These are phyloP conservation scores for Oryzias dopingdopingensis DNA, from an alignment of 2,797 vertebrate genomes.

Conservation along the genomic window DNA sequence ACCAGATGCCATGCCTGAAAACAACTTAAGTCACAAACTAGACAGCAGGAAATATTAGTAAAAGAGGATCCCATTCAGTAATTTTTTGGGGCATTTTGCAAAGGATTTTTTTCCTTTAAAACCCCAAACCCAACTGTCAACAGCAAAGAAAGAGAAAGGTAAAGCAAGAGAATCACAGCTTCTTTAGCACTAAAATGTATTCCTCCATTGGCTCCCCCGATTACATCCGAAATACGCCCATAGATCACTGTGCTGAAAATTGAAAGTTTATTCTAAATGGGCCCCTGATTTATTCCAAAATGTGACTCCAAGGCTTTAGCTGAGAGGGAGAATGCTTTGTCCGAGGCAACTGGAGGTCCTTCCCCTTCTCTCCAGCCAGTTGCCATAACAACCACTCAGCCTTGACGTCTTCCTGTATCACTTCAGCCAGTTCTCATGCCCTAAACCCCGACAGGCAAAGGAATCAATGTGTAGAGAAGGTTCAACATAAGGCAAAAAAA, in stretches of 20 bases:
- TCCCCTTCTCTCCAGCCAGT: constrained; percentile 13
- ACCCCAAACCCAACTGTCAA: too few relatives aligned
- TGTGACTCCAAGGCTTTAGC: constrained; percentile 3
- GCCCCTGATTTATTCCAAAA: constrained; percentile 4
- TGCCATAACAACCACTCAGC: constrained; percentile 33
- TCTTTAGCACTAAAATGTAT: too few relatives aligned
- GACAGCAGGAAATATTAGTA: too few relatives aligned
- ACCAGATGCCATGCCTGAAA: too few relatives aligned
- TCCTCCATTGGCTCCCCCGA: too few relatives aligned
- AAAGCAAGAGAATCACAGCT: too few relatives aligned
- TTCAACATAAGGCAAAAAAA: neutral
- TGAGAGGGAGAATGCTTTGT: constrained; percentile 1
- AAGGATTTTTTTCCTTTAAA: too few relatives aligned
- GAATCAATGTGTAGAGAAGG: neutral
- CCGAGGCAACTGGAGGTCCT: constrained; percentile 8
- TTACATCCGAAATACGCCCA: neutral
- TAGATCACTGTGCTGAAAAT: neutral
- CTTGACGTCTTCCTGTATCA: neutral
- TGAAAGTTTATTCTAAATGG: neutral
- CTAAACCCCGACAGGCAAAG: neutral
- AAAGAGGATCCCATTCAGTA: too few relatives aligned
- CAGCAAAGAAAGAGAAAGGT: too few relatives aligned
- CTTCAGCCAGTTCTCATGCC: neutral
- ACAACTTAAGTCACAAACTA: too few relatives aligned
- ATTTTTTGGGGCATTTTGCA: too few relatives aligned